Evolutionary conservation across 2,888 invertebrate genomes (phyloP).

Genomic region (Acleris laterana): DNA sequence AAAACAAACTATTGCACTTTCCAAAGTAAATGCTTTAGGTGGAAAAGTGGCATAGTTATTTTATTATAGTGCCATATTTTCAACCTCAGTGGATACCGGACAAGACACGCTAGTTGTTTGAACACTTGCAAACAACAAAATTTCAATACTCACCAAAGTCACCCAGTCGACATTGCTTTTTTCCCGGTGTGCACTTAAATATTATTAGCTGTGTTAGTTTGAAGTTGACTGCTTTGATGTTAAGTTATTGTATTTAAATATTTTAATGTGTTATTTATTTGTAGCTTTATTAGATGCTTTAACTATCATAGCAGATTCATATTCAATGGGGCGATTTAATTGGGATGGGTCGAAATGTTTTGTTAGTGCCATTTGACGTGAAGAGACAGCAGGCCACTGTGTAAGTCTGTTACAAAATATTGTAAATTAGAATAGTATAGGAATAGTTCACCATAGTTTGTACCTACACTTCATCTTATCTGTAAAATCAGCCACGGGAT

Average conservation of each 20-base stretch:
- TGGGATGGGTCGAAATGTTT: slow-evolving; percentile 1
- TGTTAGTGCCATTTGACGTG: not conserved
- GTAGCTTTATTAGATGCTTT: slow-evolving; percentile 81
- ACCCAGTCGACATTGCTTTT: slow-evolving; percentile 33
- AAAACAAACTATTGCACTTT: slow-evolving; percentile 63
- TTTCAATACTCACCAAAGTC: slow-evolving; percentile 20
- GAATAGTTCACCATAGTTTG: too few species aligned
- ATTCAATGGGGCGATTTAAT: slow-evolving; percentile 12
- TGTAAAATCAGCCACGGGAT: not conserved
- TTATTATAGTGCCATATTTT: slow-evolving; percentile 76
- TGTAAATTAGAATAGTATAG: too few species aligned
- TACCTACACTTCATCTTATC: too few species aligned
- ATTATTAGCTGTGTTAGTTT: slow-evolving; percentile 57
- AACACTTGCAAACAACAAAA: not conserved
- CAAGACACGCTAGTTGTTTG: slow-evolving; percentile 21
- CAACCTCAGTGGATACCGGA: slow-evolving; percentile 51
- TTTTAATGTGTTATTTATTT: slow-evolving; percentile 84
- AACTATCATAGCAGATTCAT: slow-evolving; percentile 59
- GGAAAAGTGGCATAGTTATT: slow-evolving; percentile 53
- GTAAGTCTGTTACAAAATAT: too few species aligned
- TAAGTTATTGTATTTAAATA: slow-evolving; percentile 83
- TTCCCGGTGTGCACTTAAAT: slow-evolving; percentile 51
- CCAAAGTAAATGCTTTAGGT: slow-evolving; percentile 40
- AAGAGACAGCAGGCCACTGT: too few species aligned
- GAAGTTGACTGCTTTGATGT: slow-evolving; percentile 79